Percentiles rank a stretch among this genome's conserved stretches.
Evolutionary conservation across 1,140 invertebrate genomes (phyloP).

Genomic region (Ptiloglossa arizonensis): DNA sequence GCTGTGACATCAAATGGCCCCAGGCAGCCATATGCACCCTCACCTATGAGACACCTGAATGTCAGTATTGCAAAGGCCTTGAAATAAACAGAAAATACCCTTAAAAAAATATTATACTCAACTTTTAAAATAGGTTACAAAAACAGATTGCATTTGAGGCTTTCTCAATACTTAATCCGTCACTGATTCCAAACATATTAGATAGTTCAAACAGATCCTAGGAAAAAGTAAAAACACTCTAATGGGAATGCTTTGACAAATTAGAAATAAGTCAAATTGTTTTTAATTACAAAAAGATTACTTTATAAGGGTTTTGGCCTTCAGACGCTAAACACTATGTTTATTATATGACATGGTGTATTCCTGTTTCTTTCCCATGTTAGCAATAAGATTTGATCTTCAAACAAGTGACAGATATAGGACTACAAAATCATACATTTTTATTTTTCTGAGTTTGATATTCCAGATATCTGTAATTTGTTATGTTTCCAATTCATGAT

Average conservation of each 20-base stretch:
- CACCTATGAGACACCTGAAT: too few relatives aligned
- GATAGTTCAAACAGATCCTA: slow-evolving; percentile 42
- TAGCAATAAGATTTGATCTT: slow-evolving; percentile 61
- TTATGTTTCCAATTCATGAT: slow-evolving; percentile 39
- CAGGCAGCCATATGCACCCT: too few relatives aligned
- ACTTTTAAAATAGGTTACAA: too few relatives aligned
- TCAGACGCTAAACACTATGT: slow-evolving; percentile 64
- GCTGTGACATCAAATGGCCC: too few relatives aligned
- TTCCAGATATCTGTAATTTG: slow-evolving; percentile 54
- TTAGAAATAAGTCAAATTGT: slow-evolving; percentile 30
- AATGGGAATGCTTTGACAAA: slow-evolving; percentile 4
- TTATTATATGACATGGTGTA: slow-evolving; percentile 44
- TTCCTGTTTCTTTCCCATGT: slow-evolving; percentile 57
- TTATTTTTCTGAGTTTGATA: slow-evolving; percentile 46
- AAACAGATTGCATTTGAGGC: too few relatives aligned
- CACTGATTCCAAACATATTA: slow-evolving; percentile 45
- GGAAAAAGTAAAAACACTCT: slow-evolving; percentile 32
- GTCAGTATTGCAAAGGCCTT: too few relatives aligned
- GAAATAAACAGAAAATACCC: too few relatives aligned
- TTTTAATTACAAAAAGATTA: slow-evolving; percentile 38
- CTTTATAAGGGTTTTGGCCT: slow-evolving; percentile 61
- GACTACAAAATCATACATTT: slow-evolving; percentile 27
- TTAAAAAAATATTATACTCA: too few relatives aligned
- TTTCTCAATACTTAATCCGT: too few relatives aligned
- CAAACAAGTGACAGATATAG: slow-evolving; percentile 40